Evolutionary conservation across 2,797 vertebrate species (phyloP).

Genomic region (Apogon hyalosoma): DNA sequence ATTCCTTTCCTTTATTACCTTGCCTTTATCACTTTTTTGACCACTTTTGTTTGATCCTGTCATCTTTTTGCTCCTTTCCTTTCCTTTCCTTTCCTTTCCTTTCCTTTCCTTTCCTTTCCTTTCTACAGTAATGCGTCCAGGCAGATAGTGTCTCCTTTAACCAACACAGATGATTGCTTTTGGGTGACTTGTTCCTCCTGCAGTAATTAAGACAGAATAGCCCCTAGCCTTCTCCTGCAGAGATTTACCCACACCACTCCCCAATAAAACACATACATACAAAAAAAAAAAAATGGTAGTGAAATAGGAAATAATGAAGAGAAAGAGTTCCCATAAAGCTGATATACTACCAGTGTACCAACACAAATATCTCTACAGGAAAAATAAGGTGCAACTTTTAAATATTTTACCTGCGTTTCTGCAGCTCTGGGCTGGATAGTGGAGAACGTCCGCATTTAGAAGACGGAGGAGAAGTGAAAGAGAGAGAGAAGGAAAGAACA

Average conservation of each 20-base stretch:
- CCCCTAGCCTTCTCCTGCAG: constrained; percentile 75
- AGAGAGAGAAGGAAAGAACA: constrained; percentile 24
- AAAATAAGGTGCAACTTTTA: too few relatives aligned
- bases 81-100: neutral
- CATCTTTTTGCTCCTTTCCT: too few relatives aligned
- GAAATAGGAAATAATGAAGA: too few relatives aligned
- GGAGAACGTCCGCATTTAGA: neutral
- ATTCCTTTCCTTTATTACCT: neutral
- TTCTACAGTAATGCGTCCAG: constrained; percentile 86
- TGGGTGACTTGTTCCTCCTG: constrained; percentile 84
- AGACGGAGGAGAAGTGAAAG: constrained; percentile 27
- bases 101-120: constrained; percentile 15
- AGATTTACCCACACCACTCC: constrained; percentile 77
- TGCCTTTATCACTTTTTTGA: neutral
- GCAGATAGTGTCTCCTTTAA: constrained; percentile 86
- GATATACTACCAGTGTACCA: too few relatives aligned
- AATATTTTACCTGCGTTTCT: too few relatives aligned
- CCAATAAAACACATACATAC: constrained; percentile 20
- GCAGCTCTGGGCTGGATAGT: neutral
- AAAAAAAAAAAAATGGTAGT: neutral
- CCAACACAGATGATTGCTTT: constrained; percentile 91
- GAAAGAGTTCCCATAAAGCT: too few relatives aligned
- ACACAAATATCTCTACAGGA: too few relatives aligned
- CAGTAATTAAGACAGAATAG: constrained; percentile 91
- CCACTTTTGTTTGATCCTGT: neutral